phyloP scores from a whole-genome alignment of 2,888 invertebrate genomes.

The Pyrrhia umbra region DNA sequence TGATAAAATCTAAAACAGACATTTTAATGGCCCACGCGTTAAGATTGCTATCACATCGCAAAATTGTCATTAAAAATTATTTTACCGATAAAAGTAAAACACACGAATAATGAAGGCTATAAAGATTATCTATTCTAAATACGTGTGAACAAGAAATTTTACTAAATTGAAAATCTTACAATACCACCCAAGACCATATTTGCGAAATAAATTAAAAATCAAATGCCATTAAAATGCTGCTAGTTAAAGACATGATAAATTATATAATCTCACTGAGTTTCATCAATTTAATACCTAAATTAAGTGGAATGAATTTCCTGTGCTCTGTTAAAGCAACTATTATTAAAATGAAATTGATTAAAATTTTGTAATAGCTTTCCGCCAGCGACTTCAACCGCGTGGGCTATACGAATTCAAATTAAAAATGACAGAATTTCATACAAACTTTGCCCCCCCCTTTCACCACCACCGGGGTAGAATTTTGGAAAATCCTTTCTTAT shows the following conservation, averaged over 20 bases:
- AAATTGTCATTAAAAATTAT: neutral
- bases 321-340: neutral
- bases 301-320: conserved; percentile 13
- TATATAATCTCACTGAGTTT: conserved; percentile 27
- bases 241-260: conserved; percentile 31
- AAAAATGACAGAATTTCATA: too few relatives aligned
- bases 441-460: too few relatives aligned
- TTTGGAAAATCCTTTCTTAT: too few relatives aligned
- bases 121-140: neutral
- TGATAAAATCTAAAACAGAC: neutral
- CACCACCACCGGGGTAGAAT: too few relatives aligned
- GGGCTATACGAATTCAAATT: too few relatives aligned
- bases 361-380: neutral
- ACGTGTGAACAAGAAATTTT: neutral
- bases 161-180: conserved; percentile 26
- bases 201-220: conserved; percentile 33
- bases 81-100: neutral
- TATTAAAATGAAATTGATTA: neutral
- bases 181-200: conserved; percentile 37
- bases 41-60: neutral
- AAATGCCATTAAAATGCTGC: conserved; percentile 23
- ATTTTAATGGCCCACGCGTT: neutral
- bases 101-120: neutral
- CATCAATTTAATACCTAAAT: conserved; percentile 14
- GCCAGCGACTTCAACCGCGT: neutral